These are phyloP conservation scores for Clostera curtula DNA, from an alignment of 2,888 invertebrate genomes.

Conservation along the genomic window DNA sequence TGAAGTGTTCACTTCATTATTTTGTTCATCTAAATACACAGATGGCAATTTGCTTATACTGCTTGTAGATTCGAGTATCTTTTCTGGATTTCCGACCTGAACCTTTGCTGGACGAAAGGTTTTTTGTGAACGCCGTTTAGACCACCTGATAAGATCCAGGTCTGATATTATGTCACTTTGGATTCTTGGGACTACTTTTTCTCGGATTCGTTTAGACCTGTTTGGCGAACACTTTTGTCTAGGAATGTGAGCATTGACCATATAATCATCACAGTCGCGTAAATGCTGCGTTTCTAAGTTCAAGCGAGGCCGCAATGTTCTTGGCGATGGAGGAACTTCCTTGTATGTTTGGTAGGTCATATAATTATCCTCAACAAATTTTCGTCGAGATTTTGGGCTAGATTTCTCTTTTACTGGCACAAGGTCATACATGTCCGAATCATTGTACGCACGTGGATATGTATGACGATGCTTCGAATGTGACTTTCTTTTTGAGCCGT, in stretches of 20 bases:
- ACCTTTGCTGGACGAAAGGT: too few relatives aligned
- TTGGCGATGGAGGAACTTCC: constrained; percentile 60
- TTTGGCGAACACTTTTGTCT: constrained; percentile 18
- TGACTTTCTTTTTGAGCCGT: constrained; percentile 39
- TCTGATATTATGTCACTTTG: constrained; percentile 24
- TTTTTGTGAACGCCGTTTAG: constrained; percentile 6
- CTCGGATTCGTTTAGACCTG: constrained; percentile 14
- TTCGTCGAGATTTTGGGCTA: constrained; percentile 52
- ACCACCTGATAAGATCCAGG: constrained; percentile 7
- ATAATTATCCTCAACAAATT: constrained; percentile 38
- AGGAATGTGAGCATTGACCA: too few relatives aligned
- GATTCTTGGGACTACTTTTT: constrained; percentile 13
- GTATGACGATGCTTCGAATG: constrained; percentile 27
- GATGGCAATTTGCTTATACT: constrained; percentile 31
- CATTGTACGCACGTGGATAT: constrained; percentile 35
- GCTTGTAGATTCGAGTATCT: constrained; percentile 23
- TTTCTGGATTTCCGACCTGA: constrained; percentile 15
- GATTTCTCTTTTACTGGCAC: constrained; percentile 61
- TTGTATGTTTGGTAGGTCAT: constrained; percentile 32
- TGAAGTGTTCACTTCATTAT: constrained; percentile 25
- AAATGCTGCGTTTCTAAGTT: constrained; percentile 52
- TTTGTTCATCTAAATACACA: constrained; percentile 23
- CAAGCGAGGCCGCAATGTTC: constrained; percentile 47
- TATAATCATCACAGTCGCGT: constrained; percentile 34
- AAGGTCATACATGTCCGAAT: constrained; percentile 51